These are phyloP conservation scores for Otolemur crassicaudatus DNA, from an alignment of 2,797 vertebrate species.

Conservation along the genomic window DNA sequence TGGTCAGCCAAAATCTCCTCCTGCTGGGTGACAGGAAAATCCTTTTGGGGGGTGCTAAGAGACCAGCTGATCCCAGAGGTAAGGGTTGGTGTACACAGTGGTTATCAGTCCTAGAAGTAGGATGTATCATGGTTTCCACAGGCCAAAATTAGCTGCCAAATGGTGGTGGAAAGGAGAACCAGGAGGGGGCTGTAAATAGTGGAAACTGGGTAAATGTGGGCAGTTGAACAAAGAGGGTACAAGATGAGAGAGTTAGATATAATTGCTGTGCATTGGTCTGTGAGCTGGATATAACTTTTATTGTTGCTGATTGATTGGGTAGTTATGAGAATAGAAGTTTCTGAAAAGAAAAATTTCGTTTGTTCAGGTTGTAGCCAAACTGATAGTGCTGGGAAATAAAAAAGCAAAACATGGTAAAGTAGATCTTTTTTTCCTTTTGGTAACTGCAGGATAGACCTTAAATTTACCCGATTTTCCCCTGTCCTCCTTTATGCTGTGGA, in stretches of 20 bases:
- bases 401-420: conserved; percentile 41
- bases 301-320: conserved; percentile 52
- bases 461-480: background rate
- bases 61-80: background rate
- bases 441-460: background rate
- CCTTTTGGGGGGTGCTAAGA: background rate
- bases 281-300: conserved; percentile 15
- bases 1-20: background rate
- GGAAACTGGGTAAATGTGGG: background rate
- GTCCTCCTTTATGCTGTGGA: background rate
- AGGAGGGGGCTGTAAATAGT: background rate
- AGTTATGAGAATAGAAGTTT: conserved; percentile 34
- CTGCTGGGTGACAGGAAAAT: background rate
- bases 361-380: conserved; percentile 13
- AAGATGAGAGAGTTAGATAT: background rate
- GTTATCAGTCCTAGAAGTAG: background rate
- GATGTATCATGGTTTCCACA: background rate
- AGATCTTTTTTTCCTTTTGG: background rate
- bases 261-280: background rate
- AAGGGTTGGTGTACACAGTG: background rate
- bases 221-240: background rate
- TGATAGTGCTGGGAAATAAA: conserved; percentile 34
- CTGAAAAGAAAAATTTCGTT: conserved; percentile 65
- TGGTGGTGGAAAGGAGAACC: background rate
- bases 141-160: background rate